Evolutionary conservation across 2,113 vertebrate genomes (phyloP), one percentile per base, ranked within the genome.

Genomic region (Hirundichthys speculiger): DNA sequence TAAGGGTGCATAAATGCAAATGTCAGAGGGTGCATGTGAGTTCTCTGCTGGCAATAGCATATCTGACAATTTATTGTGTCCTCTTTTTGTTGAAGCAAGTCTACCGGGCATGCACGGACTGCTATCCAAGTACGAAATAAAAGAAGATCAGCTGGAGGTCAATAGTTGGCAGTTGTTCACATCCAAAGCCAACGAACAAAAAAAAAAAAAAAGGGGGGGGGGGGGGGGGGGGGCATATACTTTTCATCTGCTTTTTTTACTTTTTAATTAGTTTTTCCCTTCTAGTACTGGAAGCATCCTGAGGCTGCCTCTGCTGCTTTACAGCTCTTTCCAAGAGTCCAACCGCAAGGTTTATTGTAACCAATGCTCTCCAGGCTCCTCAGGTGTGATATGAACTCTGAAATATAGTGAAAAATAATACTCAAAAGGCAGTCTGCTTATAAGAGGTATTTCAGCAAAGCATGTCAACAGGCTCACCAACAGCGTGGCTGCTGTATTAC

Each of bases 361-460:
- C 53, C 6, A 30, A 43, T 12, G 1, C 9, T 27, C 67, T 75
- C 34, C 47, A 58, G 50, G 66, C 56, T 73, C 71, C 59, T 72
- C 68, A 53, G 59, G 66, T 77, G 55, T 49, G 57, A 79, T 55
- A 60, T 48, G 55, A 68, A 39, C 20, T 48, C 14, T 0, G 13
- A 24, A 47, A 34, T 42, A 42, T 15, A 27, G 16, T 8, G 46
- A 62, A 61, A 68, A 45, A 27, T 52, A 60, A 78, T 65, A 58
- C 74, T 77, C 21, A 63, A 52, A 49, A 67, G 54, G 15, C 22
- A 0, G 27, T 25, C 39, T 13, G 34, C 64, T 22, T 39, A 42
- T 60, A 68, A 24, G 51, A 64, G 63, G 42, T n/a, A 34, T 77
- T 71, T 69, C 63, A 64, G 65, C 47, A 19, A 21, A 68, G 69